These are phyloP conservation scores for Corythoichthys intestinalis DNA, from an alignment of 2,113 vertebrate genomes.

Conservation along the genomic window DNA sequence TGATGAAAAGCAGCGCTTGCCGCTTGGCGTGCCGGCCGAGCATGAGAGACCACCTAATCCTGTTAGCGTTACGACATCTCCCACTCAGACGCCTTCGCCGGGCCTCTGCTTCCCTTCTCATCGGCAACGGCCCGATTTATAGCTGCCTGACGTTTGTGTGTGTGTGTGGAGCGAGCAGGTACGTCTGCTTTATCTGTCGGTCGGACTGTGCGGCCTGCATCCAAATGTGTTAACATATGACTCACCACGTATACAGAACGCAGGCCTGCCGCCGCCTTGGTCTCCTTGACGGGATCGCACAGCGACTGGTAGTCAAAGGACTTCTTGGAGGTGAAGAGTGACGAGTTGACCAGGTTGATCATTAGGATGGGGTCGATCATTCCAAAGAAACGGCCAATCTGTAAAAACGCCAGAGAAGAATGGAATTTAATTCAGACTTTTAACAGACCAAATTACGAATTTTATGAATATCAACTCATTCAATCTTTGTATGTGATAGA, in stretches of 20 bases:
- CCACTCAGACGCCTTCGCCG: conserved; percentile 57
- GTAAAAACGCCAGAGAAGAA: not conserved
- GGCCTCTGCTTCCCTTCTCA: conserved; percentile 47
- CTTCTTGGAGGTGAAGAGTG: conserved; percentile 86
- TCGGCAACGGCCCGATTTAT: conserved; percentile 53
- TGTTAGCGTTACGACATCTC: conserved; percentile 51
- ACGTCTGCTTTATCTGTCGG: conserved; percentile 4
- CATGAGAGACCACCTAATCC: conserved; percentile 51
- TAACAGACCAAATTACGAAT: no score
- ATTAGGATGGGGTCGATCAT: conserved; percentile 88
- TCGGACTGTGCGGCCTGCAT: not conserved
- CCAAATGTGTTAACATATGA: conserved; percentile 34
- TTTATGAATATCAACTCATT: no score
- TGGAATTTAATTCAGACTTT: not conserved
- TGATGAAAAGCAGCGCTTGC: conserved; percentile 50
- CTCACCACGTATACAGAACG: conserved; percentile 91
- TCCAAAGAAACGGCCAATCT: conserved; percentile 85
- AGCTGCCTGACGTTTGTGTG: conserved; percentile 29
- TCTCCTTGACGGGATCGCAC: conserved; percentile 81
- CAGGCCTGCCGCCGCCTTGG: conserved; percentile 82
- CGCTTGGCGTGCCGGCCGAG: conserved; percentile 39
- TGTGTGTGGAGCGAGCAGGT: conserved; percentile 24
- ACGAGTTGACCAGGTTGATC: conserved; percentile 83
- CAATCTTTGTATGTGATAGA: no score
- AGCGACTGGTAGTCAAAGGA: conserved; percentile 94